Base-by-base conservation (phyloP, 2,113 vertebrate species). In the Chaetodon auriga region DNA sequence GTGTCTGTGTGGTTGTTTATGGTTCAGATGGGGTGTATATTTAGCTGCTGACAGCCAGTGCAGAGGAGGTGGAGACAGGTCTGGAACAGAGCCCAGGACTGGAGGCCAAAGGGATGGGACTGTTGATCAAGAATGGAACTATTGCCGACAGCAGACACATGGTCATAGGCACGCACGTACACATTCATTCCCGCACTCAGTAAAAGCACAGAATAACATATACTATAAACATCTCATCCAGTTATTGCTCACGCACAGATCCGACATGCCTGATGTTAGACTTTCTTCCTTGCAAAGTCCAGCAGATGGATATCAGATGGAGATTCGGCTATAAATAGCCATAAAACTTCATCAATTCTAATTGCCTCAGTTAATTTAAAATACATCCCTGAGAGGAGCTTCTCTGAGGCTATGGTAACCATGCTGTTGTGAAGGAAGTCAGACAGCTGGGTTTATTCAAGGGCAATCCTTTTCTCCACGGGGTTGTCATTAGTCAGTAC, bases 41-140 rank as follows among this genome's bases (percentile, higher is more conserved):
- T 91, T 94, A 93, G 90, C 90, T 1, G 78, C 53, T 92, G 85
- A 92, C 92, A 94, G 92, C 85, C 83, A 93, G 85, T 90, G 87
- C 81, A 94, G 92, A 88, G 91, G 91, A 93, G 92, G 87, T 88
- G 88, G 82, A 68, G 90, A 92, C 64, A 63, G 81, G 80, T 86
- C 86, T 95, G 93, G 92, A 94, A 81, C 81, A 76, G 58, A 93
- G 91, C 92, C 92, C 82, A 90, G 87, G 65, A 83, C 89, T 85
- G 57, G 62, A 90, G 90, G 86, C 86, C 74, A 91, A 75, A 89
- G 82, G 80, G 74, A 89, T 61, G 60, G 66, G 81, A 83, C 60
- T 84, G 71, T 85, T 85, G 83, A 83, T 81, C 69, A 74, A 75
- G 81, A 85, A 75, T 81, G 80, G 79, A 82, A 83, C 55, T 21